Evolutionary conservation across 1,140 invertebrate species (phyloP).

Genomic region (Tigriopus japonicus): DNA sequence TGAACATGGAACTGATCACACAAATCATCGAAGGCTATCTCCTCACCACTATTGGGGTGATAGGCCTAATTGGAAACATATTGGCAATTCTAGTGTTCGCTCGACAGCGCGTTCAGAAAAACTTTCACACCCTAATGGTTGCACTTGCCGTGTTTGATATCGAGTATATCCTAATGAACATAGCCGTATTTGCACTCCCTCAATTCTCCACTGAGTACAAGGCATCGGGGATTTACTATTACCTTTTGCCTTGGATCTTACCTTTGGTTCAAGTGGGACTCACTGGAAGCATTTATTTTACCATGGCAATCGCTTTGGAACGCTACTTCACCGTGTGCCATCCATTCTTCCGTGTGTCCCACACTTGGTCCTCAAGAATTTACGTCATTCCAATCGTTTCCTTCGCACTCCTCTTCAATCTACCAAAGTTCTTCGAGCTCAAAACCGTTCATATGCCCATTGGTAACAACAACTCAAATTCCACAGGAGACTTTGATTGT

Average conservation of each 20-base stretch:
- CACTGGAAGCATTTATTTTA: conserved; percentile 5
- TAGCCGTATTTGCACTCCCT: not conserved
- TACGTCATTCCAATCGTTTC: not conserved
- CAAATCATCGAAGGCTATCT: not conserved
- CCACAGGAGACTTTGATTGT: not conserved
- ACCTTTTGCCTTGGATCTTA: not conserved
- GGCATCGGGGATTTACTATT: not conserved
- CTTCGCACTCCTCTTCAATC: conserved; percentile 3
- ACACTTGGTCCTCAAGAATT: not conserved
- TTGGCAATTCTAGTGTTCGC: not conserved
- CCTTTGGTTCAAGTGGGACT: not conserved
- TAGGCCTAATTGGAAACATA: not conserved
- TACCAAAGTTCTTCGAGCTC: conserved; percentile 10
- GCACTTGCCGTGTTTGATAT: not conserved
- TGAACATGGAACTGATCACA: no score
- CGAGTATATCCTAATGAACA: not conserved
- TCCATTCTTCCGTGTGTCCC: conserved; percentile 8
- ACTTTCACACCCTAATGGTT: conserved; percentile 6
- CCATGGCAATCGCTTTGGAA: conserved; percentile 4
- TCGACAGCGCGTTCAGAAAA: not conserved
- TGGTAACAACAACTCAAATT: not conserved
- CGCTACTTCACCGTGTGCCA: conserved; percentile 10
- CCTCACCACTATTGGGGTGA: not conserved
- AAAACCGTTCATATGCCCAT: not conserved
- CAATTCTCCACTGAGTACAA: not conserved